These are phyloP conservation scores for Percopsis omiscomaycus DNA, from an alignment of 2,797 vertebrate genomes.

Conservation along the genomic window DNA sequence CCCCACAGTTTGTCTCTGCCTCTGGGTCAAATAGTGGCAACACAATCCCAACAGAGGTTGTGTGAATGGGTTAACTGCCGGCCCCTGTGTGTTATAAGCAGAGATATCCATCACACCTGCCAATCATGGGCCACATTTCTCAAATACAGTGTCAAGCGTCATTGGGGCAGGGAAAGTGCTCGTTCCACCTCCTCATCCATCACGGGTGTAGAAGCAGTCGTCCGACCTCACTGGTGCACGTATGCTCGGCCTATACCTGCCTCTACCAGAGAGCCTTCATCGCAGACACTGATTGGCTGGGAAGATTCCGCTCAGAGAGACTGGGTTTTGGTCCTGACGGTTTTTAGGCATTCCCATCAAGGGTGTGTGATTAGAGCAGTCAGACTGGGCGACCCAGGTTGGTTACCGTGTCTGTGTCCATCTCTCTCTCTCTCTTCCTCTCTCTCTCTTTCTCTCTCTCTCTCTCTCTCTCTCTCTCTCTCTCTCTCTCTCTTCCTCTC, in stretches of 20 bases:
- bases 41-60: slow-evolving; percentile 33
- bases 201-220: slow-evolving; percentile 47
- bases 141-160: slow-evolving; percentile 54
- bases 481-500: slow-evolving; percentile 1
- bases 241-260: neutral
- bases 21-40: slow-evolving; percentile 52
- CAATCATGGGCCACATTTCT: slow-evolving; percentile 68
- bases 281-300: slow-evolving; percentile 10
- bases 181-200: slow-evolving; percentile 53
- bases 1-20: slow-evolving; percentile 14
- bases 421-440: slow-evolving; percentile 20
- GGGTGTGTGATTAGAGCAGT: neutral
- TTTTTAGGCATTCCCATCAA: slow-evolving; percentile 6
- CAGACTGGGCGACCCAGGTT: neutral
- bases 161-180: slow-evolving; percentile 74
- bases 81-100: slow-evolving; percentile 32
- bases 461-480: slow-evolving; percentile 4
- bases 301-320: slow-evolving; percentile 24
- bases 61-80: slow-evolving; percentile 69
- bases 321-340: slow-evolving; percentile 24
- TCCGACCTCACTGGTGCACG: slow-evolving; percentile 8
- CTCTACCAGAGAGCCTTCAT: neutral
- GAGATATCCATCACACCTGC: slow-evolving; percentile 58
- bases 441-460: slow-evolving; percentile 5
- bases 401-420: slow-evolving; percentile 14